Evolutionary conservation across 2,797 vertebrate genomes (phyloP), one percentile per base, ranked within the genome.

Genomic region (Oreonectes daqikongensis): DNA sequence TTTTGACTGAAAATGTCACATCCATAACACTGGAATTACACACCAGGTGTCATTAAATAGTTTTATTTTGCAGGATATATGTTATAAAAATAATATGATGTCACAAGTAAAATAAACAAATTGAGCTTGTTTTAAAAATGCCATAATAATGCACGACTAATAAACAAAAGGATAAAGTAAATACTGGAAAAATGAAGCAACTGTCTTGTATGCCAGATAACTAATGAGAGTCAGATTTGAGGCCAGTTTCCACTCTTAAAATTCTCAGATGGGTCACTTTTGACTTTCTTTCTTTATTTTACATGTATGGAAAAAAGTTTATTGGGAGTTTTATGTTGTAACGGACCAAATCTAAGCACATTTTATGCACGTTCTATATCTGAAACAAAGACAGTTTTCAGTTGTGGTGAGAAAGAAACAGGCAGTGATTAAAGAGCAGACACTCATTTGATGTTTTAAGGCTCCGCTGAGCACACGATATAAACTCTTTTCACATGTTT

Each of bases 261-360:
- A 67, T 14, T 5, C 28, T 64, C 52, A 65, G 11, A 30, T 30
- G 38, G 20, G 38, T 59, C 30, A n/a, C 50, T 53, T 60, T 73
- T 26, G 20, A 48, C n/a, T 42, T 53, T 22, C 9, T 44, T 6
- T 20, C 8, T 15, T 40, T 20, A 28, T 64, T 52, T 63, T 63
- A 42, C 40, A 76, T 35, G 22, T 63, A 59, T 81, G 68, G 72
- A 79, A 72, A 73, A 40, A 79, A 15, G n/a, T 81, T 83, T 83
- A 73, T 69, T 48, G 35, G 12, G 26, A 66, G 61, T 79, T 83
- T 81, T 52, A 72, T 60, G 28, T 26, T 20, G 40, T 73, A 77
- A 69, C 8, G 17, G 18, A 65, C 30, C 55, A 69, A 48, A 69
- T 75, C 53, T 10, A 53, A 61, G 32, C 18, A 46, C 14, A 55